Percentiles rank a stretch among this genome's conserved stretches.
Conservation (phyloP, 1,140 invertebrate genomes). For the Drusus annulatus region DNA sequence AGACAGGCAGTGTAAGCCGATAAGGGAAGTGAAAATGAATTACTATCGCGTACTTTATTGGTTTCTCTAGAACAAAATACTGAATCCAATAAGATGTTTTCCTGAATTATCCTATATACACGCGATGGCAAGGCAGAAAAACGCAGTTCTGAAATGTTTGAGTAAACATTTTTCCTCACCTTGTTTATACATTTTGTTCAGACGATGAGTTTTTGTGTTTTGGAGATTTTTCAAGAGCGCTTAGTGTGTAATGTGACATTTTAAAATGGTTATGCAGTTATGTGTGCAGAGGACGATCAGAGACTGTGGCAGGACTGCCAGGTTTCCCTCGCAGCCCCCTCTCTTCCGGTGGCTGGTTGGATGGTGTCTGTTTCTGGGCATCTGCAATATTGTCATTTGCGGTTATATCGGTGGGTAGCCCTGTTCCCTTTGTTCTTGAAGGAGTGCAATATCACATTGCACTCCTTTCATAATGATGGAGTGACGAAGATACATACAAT, state of each 20-base stretch:
- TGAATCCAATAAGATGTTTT: slow-evolving; percentile 30
- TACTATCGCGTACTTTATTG: slow-evolving; percentile 54
- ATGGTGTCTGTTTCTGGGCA: slow-evolving; percentile 51
- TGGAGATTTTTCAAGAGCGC: background rate
- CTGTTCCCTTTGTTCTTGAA: slow-evolving; percentile 1
- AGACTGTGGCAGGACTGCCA: background rate
- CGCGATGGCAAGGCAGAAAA: background rate
- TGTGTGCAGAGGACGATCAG: slow-evolving; percentile 18
- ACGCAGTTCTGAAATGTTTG: background rate
- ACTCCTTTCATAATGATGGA: too few relatives aligned
- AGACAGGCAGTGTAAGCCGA: slow-evolving; percentile 51
- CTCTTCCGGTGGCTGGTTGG: slow-evolving; percentile 36
- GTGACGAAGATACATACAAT: too few relatives aligned
- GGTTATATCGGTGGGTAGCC: slow-evolving; percentile 54
- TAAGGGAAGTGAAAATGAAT: slow-evolving; percentile 52
- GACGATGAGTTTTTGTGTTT: background rate
- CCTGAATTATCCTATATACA: background rate
- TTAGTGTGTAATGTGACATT: slow-evolving; percentile 25
- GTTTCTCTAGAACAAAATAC: slow-evolving; percentile 42
- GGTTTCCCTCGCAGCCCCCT: background rate
- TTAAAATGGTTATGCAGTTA: slow-evolving; percentile 48
- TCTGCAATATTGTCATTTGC: slow-evolving; percentile 55
- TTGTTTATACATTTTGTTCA: background rate
- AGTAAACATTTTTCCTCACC: background rate
- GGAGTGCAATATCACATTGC: background rate